Base-by-base conservation (phyloP, 2,888 invertebrate species). In the Cryptocephalus moraei region DNA sequence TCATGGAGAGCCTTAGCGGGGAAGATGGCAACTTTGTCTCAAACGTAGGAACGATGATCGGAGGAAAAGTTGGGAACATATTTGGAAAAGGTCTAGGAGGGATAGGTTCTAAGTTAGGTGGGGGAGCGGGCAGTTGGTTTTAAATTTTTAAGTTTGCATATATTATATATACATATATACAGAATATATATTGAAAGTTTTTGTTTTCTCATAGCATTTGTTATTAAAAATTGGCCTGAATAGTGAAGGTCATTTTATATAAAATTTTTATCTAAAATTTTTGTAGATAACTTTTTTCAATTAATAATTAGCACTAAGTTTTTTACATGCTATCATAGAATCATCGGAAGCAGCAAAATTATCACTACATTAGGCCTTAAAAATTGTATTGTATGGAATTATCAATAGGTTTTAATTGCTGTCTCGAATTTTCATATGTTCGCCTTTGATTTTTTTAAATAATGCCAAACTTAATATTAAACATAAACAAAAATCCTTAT, bases 1-100 rank as follows among this genome's bases (percentile, higher is more conserved):
- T 80, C 50, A 72, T 79, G 62, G 78, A 79, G 59, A 77, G 70
- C 57, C 75, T 82, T 46, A 81, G 84, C 48, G 81, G 83, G 44
- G 82, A 82, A 62, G 81, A 81, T 63, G 86, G 82, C 33, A 87
- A 81, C 67, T 76, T 78, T 59, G 81, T 86, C 14, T 82, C 84
- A 36, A 89, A 88, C 67, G 86, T 88, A 22, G 85, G 88, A 36
- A 86, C 86, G 55, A 86, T 89, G 64, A 87, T 91, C 55, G 90
- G 89, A 54, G 91, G 91, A 46, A 78, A 88, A 73, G 84, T 92
- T 63, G 90, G 91, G 60, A 90, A 88, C 73, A 85, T 91, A 70
- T 85, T 91, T 62, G 91, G 91, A 45, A 89, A 91, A 67, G 88
- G 91, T 57, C 84, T 92, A 62, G 91, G 91, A 56, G 91, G 91